Base-by-base conservation (phyloP, 2,888 invertebrate genomes). In the Pteria penguin region DNA sequence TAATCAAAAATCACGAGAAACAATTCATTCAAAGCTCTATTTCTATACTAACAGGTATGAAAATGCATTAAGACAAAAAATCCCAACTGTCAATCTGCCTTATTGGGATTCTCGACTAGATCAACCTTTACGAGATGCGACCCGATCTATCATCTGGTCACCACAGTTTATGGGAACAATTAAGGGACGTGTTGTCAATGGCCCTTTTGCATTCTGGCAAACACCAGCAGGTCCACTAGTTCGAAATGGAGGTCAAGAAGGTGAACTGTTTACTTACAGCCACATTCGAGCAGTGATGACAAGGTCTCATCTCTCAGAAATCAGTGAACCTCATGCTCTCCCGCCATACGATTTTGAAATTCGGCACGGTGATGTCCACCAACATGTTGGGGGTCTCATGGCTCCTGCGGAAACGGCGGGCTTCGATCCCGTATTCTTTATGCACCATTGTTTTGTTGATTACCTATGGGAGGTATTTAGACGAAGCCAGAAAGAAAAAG, bases 71-170 rank as follows among this genome's bases (percentile, higher is more conserved):
- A 72, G 84, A 57, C 82, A 85, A 77, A 86, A 90, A 69, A 89
- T 91, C 4, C 90, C 90, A 1, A 81, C 86, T 27, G 85, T 91
- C 11, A 84, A 86, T n/a, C 78, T 92, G 4, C 92, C 92, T 1
- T 92, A 90, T 78, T 92, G 91, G 91, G 92, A 92, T 81, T 88
- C 88, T 14, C 88, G 89, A 0, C 80, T 91, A 33, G 92, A 92
- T 77, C 81, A 88, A 26, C 75, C 80, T 31, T 82, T 92, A 0
- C 89, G 88, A 0, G 88, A 90, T 22, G 89, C 90, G 0, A 82
- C 86, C 27, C 87, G 91, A 45, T 91, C 91, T 0, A 85, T 91
- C 5, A 84, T 92, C 31, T 92, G 91, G 88, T 87, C 89, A 0
- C 85, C 85, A 2, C 67, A 89, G 24, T 90, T 91, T 75, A 67